Evolutionary conservation across 2,888 invertebrate genomes (phyloP), one percentile per base, ranked within the genome.

Genomic region (Melanargia galathea): DNA sequence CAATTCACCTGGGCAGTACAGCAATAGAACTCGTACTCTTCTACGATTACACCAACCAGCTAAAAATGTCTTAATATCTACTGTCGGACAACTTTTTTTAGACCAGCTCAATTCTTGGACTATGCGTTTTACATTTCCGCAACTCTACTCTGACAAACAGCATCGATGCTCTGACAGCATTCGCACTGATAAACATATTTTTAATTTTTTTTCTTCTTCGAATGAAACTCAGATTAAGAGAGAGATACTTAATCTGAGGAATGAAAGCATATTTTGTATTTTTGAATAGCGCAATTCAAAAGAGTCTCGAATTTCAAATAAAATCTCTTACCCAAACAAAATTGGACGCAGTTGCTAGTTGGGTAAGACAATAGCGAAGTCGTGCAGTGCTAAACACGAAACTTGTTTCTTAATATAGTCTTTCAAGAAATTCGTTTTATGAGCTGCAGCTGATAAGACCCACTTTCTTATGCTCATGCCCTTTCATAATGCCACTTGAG

Each of bases 351-450:
- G 7, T 35, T 22, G 18, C 61, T 43, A 57, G 40, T 54, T 45
- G 18, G 40, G 57, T 75, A 75, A 79, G 79, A 87, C 86, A 87
- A 87, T 84, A 75, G 82, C 75, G 66, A 54, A 74, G 75, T 80
- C 82, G 82, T 84, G 84, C 62, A 78, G 74, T 75, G 75, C 77
- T 71, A 78, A 80, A 81, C 85, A 81, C 82, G 81, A 72, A 81
- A 86, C 87, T 78, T 78, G 87, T 87, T 81, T 56, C 63, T 62
- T 68, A 74, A 71, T 54, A 33, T 35, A 35, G 52, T 62, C 52
- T 60, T 60, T 56, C 65, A 67, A 51, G 52, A 52, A 52, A 52
- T 52, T 35, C 52, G 35, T 52, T 52, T 51, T 52, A 52, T 52
- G 52, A 52, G 60, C 62, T 60, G 56, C 63, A 57, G 69, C 60